Conservation (phyloP, 2,888 invertebrate species). For the Sesia bembeciformis region DNA sequence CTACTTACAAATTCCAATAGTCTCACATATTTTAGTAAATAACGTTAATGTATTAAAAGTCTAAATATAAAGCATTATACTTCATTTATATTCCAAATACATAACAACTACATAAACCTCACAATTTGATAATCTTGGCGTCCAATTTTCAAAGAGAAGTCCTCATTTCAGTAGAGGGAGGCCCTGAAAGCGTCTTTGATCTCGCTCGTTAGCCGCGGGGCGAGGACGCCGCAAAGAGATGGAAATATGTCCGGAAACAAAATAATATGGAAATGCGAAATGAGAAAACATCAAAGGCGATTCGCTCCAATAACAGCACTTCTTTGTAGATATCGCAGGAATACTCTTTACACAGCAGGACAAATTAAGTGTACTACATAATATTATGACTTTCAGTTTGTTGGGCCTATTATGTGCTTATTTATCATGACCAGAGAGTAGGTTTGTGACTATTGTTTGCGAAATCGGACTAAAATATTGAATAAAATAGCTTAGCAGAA, state of each 20-base stretch:
- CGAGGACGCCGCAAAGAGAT: conserved; percentile 6
- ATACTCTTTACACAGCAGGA: too few species aligned
- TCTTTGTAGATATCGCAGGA: neutral
- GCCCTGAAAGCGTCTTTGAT: conserved; percentile 23
- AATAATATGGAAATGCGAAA: conserved; percentile 64
- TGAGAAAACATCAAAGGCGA: conserved; percentile 46
- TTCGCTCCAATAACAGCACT: conserved; percentile 31
- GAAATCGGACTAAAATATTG: too few species aligned
- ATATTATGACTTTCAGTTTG: too few species aligned
- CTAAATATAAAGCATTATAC: too few species aligned
- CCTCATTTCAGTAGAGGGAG: conserved; percentile 27
- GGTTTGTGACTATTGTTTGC: too few species aligned
- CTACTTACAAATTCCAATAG: too few species aligned
- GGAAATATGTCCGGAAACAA: conserved; percentile 24
- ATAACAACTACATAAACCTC: conserved; percentile 34
- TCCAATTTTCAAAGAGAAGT: conserved; percentile 51
- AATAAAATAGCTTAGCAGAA: too few species aligned
- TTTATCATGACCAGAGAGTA: too few species aligned
- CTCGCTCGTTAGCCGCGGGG: conserved; percentile 10
- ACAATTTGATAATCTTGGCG: conserved; percentile 40
- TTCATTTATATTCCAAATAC: conserved; percentile 4
- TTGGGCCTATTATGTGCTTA: too few species aligned
- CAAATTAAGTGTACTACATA: too few species aligned
- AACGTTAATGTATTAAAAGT: too few species aligned
- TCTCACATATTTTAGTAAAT: too few species aligned